Conservation (phyloP, 2,888 invertebrate species). For the Drosophila greeni region DNA sequence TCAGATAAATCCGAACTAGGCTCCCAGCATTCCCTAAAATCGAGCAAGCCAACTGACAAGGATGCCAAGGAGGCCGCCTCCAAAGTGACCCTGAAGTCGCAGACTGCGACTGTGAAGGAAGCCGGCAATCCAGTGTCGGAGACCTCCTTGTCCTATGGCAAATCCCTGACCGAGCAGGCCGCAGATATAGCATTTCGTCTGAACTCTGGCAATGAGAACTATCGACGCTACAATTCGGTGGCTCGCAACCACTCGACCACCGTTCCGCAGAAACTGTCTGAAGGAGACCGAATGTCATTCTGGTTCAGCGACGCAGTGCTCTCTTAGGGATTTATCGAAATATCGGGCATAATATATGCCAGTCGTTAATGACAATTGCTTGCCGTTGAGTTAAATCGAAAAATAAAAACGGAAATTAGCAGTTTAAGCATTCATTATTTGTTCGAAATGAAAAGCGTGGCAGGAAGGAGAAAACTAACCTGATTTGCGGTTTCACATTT, state of each 20-base stretch:
- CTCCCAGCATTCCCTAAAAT: not conserved
- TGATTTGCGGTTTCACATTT: conserved; percentile 64
- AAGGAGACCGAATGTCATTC: conserved; percentile 55
- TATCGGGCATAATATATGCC: no score
- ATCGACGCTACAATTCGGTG: conserved; percentile 46
- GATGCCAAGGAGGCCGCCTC: conserved; percentile 1
- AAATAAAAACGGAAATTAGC: conserved; percentile 18
- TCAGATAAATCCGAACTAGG: not conserved
- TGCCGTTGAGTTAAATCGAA: conserved; percentile 6
- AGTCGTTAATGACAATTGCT: conserved; percentile 2
- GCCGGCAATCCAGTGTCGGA: not conserved
- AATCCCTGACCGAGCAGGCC: conserved; percentile 36
- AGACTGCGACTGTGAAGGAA: not conserved
- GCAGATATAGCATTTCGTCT: conserved; percentile 44
- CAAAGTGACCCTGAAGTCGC: not conserved
- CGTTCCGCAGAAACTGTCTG: conserved; percentile 35
- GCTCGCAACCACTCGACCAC: conserved; percentile 23
- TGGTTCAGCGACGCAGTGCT: conserved; percentile 60
- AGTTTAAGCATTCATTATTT: conserved; percentile 11
- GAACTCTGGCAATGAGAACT: conserved; percentile 54
- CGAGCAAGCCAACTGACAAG: not conserved
- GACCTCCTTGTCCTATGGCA: conserved; percentile 8
- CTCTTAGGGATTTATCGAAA: conserved; percentile 29
- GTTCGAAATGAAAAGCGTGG: not conserved
- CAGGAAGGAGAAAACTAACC: conserved; percentile 24